Base-by-base conservation (phyloP, 2,113 vertebrate genomes). In the Peucedramus taeniatus region DNA sequence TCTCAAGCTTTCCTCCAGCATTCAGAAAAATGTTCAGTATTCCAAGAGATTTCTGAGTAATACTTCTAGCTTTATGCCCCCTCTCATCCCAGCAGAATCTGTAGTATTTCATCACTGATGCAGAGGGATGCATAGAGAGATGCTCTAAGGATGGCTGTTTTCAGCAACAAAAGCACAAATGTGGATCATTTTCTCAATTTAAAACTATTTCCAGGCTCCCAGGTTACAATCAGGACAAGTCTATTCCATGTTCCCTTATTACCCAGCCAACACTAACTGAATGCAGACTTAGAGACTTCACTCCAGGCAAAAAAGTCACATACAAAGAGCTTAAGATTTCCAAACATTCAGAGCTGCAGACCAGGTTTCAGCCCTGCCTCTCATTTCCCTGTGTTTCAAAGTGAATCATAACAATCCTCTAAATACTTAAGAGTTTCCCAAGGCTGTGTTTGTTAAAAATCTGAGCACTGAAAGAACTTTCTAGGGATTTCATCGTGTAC, bases 381-480 rank as follows among this genome's bases (percentile, higher is more conserved):
- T 87, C 77, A 54, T 57, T 40, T 79, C 57, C 69, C 59, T 82
- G 31, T 40, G n/a, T 74, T 93, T 87, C 70, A 64, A 77, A 82
- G 81, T 30, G 53, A 94, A 87, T 69, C 74, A 56, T 33, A 89
- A 40, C 53, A 92, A 96, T 91, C 74, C 77, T 23, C 44, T 86
- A 85, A 93, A 54, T 71, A 69, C 92, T 90, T 72, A 7, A 7
- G 40, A 72, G 70, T 78, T 94, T 95, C 93, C 91, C 63, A 89
- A 75, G 78, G 76, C 72, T 70, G 24, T 45, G 37, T 66, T 82
- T 89, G 80, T 84, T 91, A 75, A 87, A 93, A 89, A 87, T 13
- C 10, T 0, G 49, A 85, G 63, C 49, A 68, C 24, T 51, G 37
- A 16, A 72, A 72, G 47, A 90, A 81, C 72, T 96, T 95, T 89